These are phyloP conservation scores for Arion vulgaris DNA, from an alignment of 1,140 invertebrate genomes.

Conservation along the genomic window DNA sequence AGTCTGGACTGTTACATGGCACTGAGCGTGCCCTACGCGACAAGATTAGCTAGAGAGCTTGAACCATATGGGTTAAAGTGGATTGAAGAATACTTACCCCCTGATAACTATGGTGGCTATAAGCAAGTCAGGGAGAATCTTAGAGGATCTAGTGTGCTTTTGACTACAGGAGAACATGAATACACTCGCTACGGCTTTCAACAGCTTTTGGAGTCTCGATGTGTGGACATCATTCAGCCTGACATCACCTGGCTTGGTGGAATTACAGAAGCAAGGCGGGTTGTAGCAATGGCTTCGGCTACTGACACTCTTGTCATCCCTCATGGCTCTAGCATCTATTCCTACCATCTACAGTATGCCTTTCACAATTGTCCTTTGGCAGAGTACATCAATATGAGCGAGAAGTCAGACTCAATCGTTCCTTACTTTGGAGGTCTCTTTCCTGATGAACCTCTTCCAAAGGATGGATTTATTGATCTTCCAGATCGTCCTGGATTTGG, in stretches of 20 bases:
- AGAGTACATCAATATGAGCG: constrained; percentile 66
- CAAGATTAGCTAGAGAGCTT: constrained; percentile 57
- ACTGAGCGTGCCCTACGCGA: constrained; percentile 61
- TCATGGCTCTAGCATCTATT: constrained; percentile 68
- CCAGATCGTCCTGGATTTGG: constrained; percentile 66
- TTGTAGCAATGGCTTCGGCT: constrained; percentile 66
- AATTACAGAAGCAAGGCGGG: constrained; percentile 62
- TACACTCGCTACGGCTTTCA: constrained; percentile 67
- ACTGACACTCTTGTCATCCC: constrained; percentile 64
- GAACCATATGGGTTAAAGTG: constrained; percentile 65
- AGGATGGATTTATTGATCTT: constrained; percentile 64
- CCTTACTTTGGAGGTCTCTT: constrained; percentile 69
- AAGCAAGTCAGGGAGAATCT: constrained; percentile 58
- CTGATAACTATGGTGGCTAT: constrained; percentile 66
- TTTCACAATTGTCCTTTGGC: constrained; percentile 67
- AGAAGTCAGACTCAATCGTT: constrained; percentile 59
- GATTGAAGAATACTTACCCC: constrained; percentile 68
- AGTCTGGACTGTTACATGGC: constrained; percentile 69
- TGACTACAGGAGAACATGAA: constrained; percentile 68
- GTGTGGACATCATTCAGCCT: constrained; percentile 69
- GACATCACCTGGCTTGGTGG: constrained; percentile 69
- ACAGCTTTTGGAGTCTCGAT: constrained; percentile 58
- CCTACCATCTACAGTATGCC: constrained; percentile 68
- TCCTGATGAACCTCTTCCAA: constrained; percentile 65
- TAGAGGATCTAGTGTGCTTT: constrained; percentile 55